Evolutionary conservation across 2,797 vertebrate genomes (phyloP), one percentile per base, ranked within the genome.

Genomic region (Chelonia mydas): DNA sequence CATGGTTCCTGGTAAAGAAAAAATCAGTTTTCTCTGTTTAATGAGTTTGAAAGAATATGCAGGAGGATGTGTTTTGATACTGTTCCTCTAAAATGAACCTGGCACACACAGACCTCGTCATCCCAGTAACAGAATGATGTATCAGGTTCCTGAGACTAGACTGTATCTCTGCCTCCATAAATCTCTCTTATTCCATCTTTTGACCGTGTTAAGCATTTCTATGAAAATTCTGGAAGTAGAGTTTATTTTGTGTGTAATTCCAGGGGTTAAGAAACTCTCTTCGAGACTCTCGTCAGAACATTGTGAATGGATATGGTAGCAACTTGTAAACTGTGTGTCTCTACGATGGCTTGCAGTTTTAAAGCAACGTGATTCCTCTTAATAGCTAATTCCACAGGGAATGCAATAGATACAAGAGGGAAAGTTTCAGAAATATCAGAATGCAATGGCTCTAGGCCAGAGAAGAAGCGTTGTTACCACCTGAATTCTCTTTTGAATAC

Each of bases 401-500:
- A 28, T 47, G 45, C 12, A 21, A 13, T 15, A 47, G 41, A 45
- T 12, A 11, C 13, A 25, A 45, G 37, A 27, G 72, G 37, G 45
- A 65, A 84, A 89, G 82, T 83, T 11, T 91, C 88, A 61, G 27
- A 94, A 89, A 50, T 27, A 83, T 53, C 1, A 41, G 28, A 84
- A 53, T 27, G n/a, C 57, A 45, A 33, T 84, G 86, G 23, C 83
- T 93, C 9, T 80, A 25, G 80, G 84, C 76, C 88, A 50, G 31
- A 95, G 45, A 86, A 53, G 37, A 91, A n/a, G 83, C 47, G 53
- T 79, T 87, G 6, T 51, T 92, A 2, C 78, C 57, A 59, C 83
- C 61, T 84, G 55, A 89, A 53, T 92, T 94, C 86, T 47, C n/a
- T 89, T 94, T 90, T 59, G 27, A n/a, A 85, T 93, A 25, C 9